Conservation (phyloP, 2,888 invertebrate species). For the Tolmerus cingulatus region DNA sequence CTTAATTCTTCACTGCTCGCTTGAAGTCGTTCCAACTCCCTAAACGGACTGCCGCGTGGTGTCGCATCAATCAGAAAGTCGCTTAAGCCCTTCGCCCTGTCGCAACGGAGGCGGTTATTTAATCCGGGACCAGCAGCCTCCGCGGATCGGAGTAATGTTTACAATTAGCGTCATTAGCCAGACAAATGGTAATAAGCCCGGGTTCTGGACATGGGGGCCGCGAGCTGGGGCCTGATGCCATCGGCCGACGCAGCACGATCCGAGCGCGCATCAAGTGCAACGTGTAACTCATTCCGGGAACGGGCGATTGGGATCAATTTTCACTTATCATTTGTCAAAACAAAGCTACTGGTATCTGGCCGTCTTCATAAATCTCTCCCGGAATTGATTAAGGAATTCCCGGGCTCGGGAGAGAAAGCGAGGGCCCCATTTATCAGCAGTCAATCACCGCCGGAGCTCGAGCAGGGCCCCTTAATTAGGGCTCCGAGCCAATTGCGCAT, state of each 20-base stretch:
- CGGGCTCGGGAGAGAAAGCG: neutral
- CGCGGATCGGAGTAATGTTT: neutral
- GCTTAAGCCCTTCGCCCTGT: neutral
- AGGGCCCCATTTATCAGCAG: neutral
- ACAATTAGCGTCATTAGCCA: neutral
- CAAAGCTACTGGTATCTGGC: slow-evolving; percentile 24
- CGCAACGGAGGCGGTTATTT: neutral
- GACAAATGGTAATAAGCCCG: neutral
- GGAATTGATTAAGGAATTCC: neutral
- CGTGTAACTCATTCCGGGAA: neutral
- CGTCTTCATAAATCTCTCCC: neutral
- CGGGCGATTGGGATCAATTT: slow-evolving; percentile 25
- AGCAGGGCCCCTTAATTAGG: neutral
- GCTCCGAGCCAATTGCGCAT: neutral
- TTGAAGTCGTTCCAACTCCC: neutral
- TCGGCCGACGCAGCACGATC: neutral
- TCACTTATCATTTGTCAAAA: slow-evolving; percentile 26
- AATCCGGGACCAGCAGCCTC: neutral
- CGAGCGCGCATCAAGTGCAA: neutral
- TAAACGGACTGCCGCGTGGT: neutral
- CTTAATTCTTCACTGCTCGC: neutral
- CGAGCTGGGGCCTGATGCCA: neutral
- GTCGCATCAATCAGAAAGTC: neutral
- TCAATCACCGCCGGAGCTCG: neutral
- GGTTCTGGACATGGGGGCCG: neutral